Base-by-base conservation (phyloP, 1,140 invertebrate species). In the Sarcophaga peregrina region DNA sequence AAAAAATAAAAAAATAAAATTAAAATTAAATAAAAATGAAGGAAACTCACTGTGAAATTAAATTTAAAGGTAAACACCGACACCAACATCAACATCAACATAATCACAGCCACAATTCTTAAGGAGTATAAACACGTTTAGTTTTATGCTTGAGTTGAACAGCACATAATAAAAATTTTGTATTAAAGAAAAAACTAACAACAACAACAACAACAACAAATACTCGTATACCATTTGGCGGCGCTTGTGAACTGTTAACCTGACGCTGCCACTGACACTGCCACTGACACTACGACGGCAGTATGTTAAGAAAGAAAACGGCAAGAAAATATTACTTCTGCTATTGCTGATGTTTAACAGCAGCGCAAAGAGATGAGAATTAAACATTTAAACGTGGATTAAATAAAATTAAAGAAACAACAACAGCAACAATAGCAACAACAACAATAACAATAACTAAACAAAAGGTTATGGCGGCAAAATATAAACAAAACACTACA, bases 231-330 rank as follows among this genome's bases (percentile, higher is more conserved):
- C 25, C 25, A 68, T 68, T 37, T 68, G 62, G 62, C 62, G 62
- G 62, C 62, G 62, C 62, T 20, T 68, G 62, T 68, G 62, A 68
- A 68, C 62, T 68, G 62, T 68, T 68, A 68, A 68, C 62, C 62
- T 68, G 25, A 37, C 25, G 62, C 62, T 68, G 62, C 62, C 62
- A 52, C 50, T 13, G 62, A 37, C 25, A n/a, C 62, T 68, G 62
- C 62, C 62, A 52, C 50, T 13, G 62, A n/a, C n/a, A n/a, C n/a
- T n/a, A n/a, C 17, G 7, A 37, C 25, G 25, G 25, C 25, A 37
- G 25, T 37, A 37, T 2, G 1, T 1, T 37, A 37, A 37, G 25
- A 37, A 37, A 37, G 25, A 68, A 68, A 17, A 68, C 62, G 20
- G 20, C 62, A 68, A 68, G n/a, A 68, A 68, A 68, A 20, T 68